Percentiles rank a stretch among this genome's conserved stretches.
Evolutionary conservation across 1,140 invertebrate genomes (phyloP).

Genomic region (Choristoneura fumiferana): DNA sequence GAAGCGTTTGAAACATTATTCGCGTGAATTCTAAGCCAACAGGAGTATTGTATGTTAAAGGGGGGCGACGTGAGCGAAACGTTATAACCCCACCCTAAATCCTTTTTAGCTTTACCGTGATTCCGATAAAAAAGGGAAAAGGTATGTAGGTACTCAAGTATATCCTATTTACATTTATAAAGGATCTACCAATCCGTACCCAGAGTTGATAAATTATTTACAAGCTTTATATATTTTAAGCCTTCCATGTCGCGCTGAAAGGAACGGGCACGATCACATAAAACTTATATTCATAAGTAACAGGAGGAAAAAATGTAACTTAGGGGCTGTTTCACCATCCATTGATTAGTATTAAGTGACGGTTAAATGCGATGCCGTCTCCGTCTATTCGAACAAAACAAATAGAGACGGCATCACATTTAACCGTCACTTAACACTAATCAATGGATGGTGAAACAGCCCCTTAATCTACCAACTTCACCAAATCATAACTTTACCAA

Average conservation of each 20-base stretch:
- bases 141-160: slow-evolving; percentile 3
- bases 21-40: not conserved
- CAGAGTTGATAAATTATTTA: slow-evolving; percentile 16
- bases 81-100: slow-evolving; percentile 12
- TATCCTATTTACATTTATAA: not conserved
- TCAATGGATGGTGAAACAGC: no score
- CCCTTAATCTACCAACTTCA: no score
- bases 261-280: not conserved
- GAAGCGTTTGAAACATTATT: not conserved
- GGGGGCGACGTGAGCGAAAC: slow-evolving; percentile 8
- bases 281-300: no score
- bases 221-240: slow-evolving; percentile 5
- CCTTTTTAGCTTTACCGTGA: slow-evolving; percentile 15
- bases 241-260: not conserved
- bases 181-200: not conserved
- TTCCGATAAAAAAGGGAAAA: slow-evolving; percentile 17
- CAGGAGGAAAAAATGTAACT: no score
- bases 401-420: no score
- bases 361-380: no score
- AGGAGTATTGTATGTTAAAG: slow-evolving; percentile 17
- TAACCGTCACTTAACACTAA: no score
- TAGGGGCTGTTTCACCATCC: no score
- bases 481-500: no score
- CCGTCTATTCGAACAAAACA: no score
- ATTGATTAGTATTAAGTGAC: no score